A percentile compares a stretch with the other conserved stretches of the same genome.
Evolutionary conservation across 2,888 invertebrate species (phyloP).

Genomic region (Molanna angustata): DNA sequence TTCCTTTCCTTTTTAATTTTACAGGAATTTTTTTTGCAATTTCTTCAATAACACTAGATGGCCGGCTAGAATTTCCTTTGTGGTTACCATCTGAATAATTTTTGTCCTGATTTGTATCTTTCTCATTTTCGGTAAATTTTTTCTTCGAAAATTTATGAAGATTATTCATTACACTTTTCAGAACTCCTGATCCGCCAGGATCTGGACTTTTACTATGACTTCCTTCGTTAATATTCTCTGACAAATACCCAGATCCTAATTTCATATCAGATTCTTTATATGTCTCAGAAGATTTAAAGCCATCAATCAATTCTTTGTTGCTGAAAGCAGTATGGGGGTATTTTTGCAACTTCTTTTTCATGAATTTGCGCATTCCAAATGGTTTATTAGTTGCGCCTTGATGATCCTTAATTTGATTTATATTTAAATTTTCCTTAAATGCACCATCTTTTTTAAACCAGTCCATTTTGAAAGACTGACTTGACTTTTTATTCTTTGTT

Average conservation of each 20-base stretch:
- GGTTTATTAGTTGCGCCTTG: slow-evolving; percentile 5
- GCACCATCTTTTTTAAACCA: slow-evolving; percentile 47
- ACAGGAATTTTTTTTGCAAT: slow-evolving; percentile 17
- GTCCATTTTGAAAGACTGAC: slow-evolving; percentile 51
- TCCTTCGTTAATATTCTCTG: slow-evolving; percentile 4
- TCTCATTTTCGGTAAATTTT: not conserved
- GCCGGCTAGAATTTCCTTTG: not conserved
- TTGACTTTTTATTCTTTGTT: too few relatives aligned
- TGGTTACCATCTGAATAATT: slow-evolving; percentile 8
- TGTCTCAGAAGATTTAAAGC: slow-evolving; percentile 9
- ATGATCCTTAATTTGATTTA: slow-evolving; percentile 38
- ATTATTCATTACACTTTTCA: slow-evolving; percentile 24
- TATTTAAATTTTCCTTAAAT: slow-evolving; percentile 47
- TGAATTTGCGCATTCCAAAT: slow-evolving; percentile 30
- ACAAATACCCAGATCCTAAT: slow-evolving; percentile 8
- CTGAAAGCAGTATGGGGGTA: too few relatives aligned
- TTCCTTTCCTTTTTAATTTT: slow-evolving; percentile 16
- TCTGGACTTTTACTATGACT: slow-evolving; percentile 21
- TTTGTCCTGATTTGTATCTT: not conserved
- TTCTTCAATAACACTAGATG: slow-evolving; percentile 11
- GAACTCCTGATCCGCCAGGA: slow-evolving; percentile 20
- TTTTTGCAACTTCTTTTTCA: slow-evolving; percentile 20
- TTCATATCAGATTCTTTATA: slow-evolving; percentile 1
- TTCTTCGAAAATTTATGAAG: slow-evolving; percentile 25
- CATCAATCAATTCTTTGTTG: slow-evolving; percentile 5